Percentiles rank a stretch among this genome's conserved stretches.
Evolutionary conservation across 2,797 vertebrate species (phyloP).

Genomic region (Gallinago nigripennis): DNA sequence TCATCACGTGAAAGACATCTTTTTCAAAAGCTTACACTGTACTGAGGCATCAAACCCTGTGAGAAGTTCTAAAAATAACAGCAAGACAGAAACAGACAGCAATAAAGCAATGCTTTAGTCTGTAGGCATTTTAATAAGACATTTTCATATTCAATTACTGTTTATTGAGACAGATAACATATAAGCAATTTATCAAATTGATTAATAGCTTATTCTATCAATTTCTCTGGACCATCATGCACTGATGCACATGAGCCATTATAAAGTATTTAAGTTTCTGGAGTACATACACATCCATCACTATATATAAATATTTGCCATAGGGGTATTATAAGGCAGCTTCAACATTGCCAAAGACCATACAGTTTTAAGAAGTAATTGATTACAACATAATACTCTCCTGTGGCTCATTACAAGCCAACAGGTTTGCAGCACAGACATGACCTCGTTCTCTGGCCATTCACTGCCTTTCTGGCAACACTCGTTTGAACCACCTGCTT

Average conservation of each 20-base stretch:
- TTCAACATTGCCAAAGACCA: background rate
- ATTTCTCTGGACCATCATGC: background rate
- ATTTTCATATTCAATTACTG: background rate
- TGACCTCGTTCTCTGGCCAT: background rate
- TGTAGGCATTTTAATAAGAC: background rate
- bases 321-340: background rate
- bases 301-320: background rate
- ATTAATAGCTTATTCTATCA: background rate
- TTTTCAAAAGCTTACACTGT: background rate
- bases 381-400: background rate
- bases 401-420: background rate
- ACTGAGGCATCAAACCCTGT: background rate
- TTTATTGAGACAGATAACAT: background rate
- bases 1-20: fast-evolving
- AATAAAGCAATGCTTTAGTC: background rate
- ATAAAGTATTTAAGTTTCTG: background rate
- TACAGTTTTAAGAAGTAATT: background rate
- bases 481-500: background rate
- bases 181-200: background rate
- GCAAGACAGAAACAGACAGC: background rate
- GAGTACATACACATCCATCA: background rate
- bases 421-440: background rate
- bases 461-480: background rate
- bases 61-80: background rate
- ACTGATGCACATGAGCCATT: background rate